phyloP scores from a whole-genome alignment of 2,797 vertebrate genomes.

The Oryzias dopingdopingensis region DNA sequence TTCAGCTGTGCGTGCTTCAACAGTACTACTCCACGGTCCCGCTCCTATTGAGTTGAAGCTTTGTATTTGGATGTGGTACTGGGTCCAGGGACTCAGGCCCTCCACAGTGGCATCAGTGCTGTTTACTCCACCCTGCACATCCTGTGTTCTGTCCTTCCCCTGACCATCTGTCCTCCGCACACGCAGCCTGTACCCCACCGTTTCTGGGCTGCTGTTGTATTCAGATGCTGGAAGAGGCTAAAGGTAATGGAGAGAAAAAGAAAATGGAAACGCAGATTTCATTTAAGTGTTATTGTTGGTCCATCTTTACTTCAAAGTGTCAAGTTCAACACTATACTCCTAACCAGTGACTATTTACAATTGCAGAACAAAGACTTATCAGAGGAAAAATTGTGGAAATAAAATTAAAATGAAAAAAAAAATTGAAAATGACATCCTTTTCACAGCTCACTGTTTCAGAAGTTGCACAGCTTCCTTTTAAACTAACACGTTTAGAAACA shows the following conservation, averaged over 20 bases:
- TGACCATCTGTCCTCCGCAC: slow-evolving; percentile 76
- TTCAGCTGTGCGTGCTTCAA: slow-evolving; percentile 84
- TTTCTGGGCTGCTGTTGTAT: slow-evolving; percentile 90
- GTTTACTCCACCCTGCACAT: slow-evolving; percentile 65
- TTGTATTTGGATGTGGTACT: slow-evolving; percentile 89
- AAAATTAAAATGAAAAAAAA: too few relatives aligned
- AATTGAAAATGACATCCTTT: too few relatives aligned
- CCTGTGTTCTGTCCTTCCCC: slow-evolving; percentile 55
- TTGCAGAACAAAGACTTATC: too few relatives aligned
- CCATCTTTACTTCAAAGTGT: too few relatives aligned
- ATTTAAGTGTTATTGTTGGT: too few relatives aligned
- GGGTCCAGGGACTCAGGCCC: slow-evolving; percentile 87
- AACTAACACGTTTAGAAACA: too few relatives aligned
- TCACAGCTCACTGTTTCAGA: too few relatives aligned
- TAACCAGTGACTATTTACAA: too few relatives aligned
- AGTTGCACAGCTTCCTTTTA: too few relatives aligned
- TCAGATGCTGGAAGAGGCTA: slow-evolving; percentile 86
- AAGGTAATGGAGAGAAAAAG: slow-evolving; percentile 5
- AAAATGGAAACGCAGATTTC: background rate
- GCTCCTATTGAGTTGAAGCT: slow-evolving; percentile 91
- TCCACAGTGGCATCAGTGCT: slow-evolving; percentile 80
- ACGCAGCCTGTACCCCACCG: slow-evolving; percentile 86
- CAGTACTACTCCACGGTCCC: slow-evolving; percentile 86
- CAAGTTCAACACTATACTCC: too few relatives aligned
- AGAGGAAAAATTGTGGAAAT: too few relatives aligned